These are phyloP conservation scores for Galerucella calmariensis DNA, from an alignment of 2,888 invertebrate genomes.

Conservation along the genomic window DNA sequence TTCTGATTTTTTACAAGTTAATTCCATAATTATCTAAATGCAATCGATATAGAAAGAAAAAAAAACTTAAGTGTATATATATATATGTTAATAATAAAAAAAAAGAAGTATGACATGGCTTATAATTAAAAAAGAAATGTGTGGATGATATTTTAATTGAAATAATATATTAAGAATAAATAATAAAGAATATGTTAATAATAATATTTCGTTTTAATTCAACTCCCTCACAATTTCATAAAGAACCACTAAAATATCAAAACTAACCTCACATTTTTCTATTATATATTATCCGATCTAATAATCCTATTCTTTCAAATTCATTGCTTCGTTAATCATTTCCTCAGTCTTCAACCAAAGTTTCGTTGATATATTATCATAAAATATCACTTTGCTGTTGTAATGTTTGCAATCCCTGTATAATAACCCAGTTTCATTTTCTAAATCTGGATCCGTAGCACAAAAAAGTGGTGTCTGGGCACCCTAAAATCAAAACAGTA, in stretches of 20 bases:
- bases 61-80: slow-evolving; percentile 54
- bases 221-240: slow-evolving; percentile 18
- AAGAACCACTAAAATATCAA: no score
- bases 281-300: not conserved
- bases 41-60: slow-evolving; percentile 49
- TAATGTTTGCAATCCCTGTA: slow-evolving; percentile 80
- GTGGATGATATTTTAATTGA: slow-evolving; percentile 59
- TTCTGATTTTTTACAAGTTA: slow-evolving; percentile 32
- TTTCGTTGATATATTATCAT: slow-evolving; percentile 71
- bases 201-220: slow-evolving; percentile 19
- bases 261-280: slow-evolving; percentile 2
- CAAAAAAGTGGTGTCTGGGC: slow-evolving; percentile 83
- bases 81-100: slow-evolving; percentile 56
- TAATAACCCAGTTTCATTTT: slow-evolving; percentile 76
- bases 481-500: slow-evolving; percentile 70
- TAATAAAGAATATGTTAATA: slow-evolving; percentile 50
- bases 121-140: slow-evolving; percentile 53
- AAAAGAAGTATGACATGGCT: slow-evolving; percentile 54
- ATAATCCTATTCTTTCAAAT: slow-evolving; percentile 22
- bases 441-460: slow-evolving; percentile 72
- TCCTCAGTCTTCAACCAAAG: slow-evolving; percentile 72
- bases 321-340: slow-evolving; percentile 47
- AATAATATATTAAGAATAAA: slow-evolving; percentile 55
- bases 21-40: slow-evolving; percentile 48
- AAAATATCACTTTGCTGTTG: slow-evolving; percentile 71